phyloP scores from a whole-genome alignment of 2,888 invertebrate genomes.

The Ernsta delagoae region DNA sequence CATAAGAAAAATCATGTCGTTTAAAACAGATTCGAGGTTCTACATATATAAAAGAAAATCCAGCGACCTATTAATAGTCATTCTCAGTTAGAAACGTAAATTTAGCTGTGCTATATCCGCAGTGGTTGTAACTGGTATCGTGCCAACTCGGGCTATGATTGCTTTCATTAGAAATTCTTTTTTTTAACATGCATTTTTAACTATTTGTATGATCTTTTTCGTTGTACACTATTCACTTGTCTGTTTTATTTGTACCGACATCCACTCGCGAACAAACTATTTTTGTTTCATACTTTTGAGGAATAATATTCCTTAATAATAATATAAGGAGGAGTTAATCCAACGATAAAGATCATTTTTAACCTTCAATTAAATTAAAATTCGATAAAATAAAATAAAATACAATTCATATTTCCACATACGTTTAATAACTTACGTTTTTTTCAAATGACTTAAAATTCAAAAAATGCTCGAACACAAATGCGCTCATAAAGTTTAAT shows the following conservation, averaged over 20 bases:
- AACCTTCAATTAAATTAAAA: no score
- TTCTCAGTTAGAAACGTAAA: constrained; percentile 71
- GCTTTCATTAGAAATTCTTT: constrained; percentile 71
- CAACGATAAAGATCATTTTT: no score
- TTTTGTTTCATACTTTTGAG: background rate
- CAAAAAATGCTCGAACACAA: no score
- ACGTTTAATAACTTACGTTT: no score
- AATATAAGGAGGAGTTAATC: no score
- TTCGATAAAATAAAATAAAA: no score
- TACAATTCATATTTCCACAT: no score
- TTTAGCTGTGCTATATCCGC: constrained; percentile 62
- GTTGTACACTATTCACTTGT: background rate
- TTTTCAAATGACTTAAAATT: no score
- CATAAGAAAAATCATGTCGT: background rate
- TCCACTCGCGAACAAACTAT: background rate
- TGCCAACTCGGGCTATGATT: constrained; percentile 72
- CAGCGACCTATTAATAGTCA: constrained; percentile 70
- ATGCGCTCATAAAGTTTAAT: no score
- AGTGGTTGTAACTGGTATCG: constrained; percentile 70
- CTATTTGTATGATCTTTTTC: constrained; percentile 25
- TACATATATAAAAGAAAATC: constrained; percentile 54
- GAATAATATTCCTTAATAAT: no score
- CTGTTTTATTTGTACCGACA: background rate
- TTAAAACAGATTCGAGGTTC: constrained; percentile 42
- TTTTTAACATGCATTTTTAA: constrained; percentile 38